Percentiles rank a stretch among this genome's conserved stretches.
These are phyloP conservation scores for Malacoctenus gilli DNA, from an alignment of 2,797 vertebrate genomes.

Conservation along the genomic window DNA sequence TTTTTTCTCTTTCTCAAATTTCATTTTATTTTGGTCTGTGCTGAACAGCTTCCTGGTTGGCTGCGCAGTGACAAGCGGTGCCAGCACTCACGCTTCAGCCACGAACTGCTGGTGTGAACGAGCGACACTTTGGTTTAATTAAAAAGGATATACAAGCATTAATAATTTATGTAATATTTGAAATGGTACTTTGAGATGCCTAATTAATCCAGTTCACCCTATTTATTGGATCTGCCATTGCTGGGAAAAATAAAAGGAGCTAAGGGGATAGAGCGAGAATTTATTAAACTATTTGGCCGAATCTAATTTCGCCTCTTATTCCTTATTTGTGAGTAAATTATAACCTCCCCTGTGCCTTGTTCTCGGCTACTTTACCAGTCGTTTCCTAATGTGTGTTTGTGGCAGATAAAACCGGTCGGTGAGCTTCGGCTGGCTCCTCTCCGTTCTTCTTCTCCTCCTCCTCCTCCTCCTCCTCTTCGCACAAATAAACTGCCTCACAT, in stretches of 20 bases:
- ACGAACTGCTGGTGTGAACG: constrained; percentile 4
- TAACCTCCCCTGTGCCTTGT: constrained; percentile 30
- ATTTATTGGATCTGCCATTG: constrained; percentile 38
- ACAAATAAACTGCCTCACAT: constrained; percentile 27
- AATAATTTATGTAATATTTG: constrained; percentile 50
- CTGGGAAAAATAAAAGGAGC: constrained; percentile 3
- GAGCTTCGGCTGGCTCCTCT: constrained; percentile 43
- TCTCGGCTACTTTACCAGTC: constrained; percentile 6
- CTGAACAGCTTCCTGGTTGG: background rate
- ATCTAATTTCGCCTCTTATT: constrained; percentile 40
- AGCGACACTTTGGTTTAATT: background rate
- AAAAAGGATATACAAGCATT: constrained; percentile 34
- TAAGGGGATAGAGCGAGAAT: constrained; percentile 31
- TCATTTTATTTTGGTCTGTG: no score
- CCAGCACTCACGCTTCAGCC: background rate
- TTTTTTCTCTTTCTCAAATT: no score
- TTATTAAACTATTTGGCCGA: constrained; percentile 32
- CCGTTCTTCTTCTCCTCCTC: constrained; percentile 28
- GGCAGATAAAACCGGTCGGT: constrained; percentile 21
- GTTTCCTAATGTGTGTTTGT: constrained; percentile 3
- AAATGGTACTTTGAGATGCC: constrained; percentile 40
- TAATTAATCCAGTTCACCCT: constrained; percentile 43
- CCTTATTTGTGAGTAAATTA: constrained; percentile 34
- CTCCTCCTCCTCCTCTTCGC: constrained; percentile 22
- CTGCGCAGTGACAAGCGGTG: no score